Evolutionary conservation across 2,113 vertebrate genomes (phyloP).

Genomic region (Oreochromis niloticus): DNA sequence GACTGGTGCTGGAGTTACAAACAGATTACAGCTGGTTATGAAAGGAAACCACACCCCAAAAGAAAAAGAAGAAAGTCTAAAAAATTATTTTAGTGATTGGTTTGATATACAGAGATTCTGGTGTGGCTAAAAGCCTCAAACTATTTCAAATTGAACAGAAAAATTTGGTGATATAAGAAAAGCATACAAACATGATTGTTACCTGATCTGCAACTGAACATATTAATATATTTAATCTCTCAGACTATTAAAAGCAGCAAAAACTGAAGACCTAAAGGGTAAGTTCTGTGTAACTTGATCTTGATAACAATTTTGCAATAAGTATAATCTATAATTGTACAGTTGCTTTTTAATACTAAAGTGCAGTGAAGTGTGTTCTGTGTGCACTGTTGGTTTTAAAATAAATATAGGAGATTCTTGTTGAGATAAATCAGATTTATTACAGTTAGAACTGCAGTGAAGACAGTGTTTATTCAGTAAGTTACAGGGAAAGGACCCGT

Average conservation of each 20-base stretch:
- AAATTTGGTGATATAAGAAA: background rate
- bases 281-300: background rate
- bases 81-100: background rate
- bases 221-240: background rate
- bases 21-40: background rate
- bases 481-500: constrained; percentile 10
- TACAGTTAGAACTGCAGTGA: constrained; percentile 81
- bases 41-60: background rate
- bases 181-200: background rate
- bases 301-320: background rate
- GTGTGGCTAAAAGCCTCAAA: background rate
- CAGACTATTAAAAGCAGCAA: background rate
- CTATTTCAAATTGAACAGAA: background rate
- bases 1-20: background rate
- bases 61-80: background rate
- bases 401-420: background rate
- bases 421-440: constrained; percentile 74
- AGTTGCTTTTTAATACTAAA: background rate
- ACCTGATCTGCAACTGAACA: background rate
- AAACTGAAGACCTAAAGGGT: background rate
- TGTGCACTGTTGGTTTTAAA: background rate
- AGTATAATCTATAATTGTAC: background rate
- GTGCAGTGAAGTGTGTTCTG: background rate
- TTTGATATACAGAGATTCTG: background rate
- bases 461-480: constrained; percentile 48